Percentiles rank a stretch among this genome's conserved stretches.
Evolutionary conservation across 2,113 vertebrate genomes (phyloP).

Genomic region (Tamias sibiricus): DNA sequence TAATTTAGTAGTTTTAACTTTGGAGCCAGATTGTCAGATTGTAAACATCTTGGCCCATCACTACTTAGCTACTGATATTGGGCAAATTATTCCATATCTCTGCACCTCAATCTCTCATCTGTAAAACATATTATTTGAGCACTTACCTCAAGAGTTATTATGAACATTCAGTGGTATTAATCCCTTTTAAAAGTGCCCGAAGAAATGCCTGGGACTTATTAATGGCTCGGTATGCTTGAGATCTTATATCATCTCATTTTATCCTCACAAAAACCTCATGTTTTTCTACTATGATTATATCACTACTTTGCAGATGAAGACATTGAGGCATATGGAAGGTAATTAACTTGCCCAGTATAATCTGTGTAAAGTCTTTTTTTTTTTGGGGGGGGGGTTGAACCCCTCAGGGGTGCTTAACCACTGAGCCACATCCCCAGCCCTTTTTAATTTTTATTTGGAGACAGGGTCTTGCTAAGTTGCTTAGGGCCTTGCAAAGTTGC

Average conservation of each 20-base stretch:
- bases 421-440: no score
- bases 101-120: constrained; percentile 38
- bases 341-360: not conserved
- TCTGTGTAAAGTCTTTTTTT: not conserved
- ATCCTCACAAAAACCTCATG: not conserved
- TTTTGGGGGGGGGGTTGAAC: no score
- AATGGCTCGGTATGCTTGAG: not conserved
- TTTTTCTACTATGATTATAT: not conserved
- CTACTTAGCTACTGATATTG: constrained; percentile 21
- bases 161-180: not conserved
- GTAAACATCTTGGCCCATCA: not conserved
- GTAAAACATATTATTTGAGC: constrained; percentile 1
- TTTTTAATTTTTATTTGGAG: no score
- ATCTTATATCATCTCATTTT: constrained; percentile 40
- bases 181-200: not conserved
- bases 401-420: no score
- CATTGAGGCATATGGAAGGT: not conserved
- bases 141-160: not conserved
- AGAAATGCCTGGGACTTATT: not conserved
- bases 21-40: not conserved
- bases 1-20: constrained; percentile 26
- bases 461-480: no score
- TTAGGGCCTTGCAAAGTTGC: no score
- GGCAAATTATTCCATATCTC: not conserved
- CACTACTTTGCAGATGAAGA: constrained; percentile 22